Evolutionary conservation across 2,888 invertebrate genomes (phyloP), one percentile per base, ranked within the genome.

Genomic region (Ecliptopera silaceata): DNA sequence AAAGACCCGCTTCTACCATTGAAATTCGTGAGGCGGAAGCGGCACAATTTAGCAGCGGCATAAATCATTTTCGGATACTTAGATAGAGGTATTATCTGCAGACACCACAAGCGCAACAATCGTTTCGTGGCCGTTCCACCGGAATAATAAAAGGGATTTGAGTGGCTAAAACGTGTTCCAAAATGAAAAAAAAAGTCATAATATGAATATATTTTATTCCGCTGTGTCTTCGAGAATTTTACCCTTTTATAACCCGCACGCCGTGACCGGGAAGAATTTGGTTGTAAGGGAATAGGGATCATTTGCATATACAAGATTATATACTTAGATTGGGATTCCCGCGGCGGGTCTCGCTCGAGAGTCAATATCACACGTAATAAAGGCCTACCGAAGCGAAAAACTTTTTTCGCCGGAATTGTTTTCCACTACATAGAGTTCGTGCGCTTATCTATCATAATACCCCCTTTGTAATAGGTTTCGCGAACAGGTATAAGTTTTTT

Each of bases 271-370:
- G 79, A 80, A 80, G 80, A 81, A 82, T 85, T 82, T 71, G 76
- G 73, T 79, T 80, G 80, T 79, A 78, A 79, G 79, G 80, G 80
- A 76, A 79, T 76, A 78, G 76, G 78, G 77, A 77, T 77, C 77
- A 84, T 87, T 86, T 86, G 79, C 86, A 86, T 87, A 83, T 80
- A 84, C 82, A 80, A 79, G 82, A 82, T 83, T 84, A 82, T 84
- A 82, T 84, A 80, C 82, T 81, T 80, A 79, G 79, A 80, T 84
- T 80, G 77, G 77, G 72, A 71, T 70, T 64, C 64, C 67, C 69
- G 69, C 67, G 68, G 66, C 68, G 70, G 69, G 69, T 67, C 73
- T 74, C 72, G 74, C 70, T 74, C 71, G 75, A 77, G 79, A 85
- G 80, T 82, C 84, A 80, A 86, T 85, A 86, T 84, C 80, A 80